These are phyloP conservation scores for Aviceda subcristata DNA, from an alignment of 2,113 vertebrate species.

Conservation along the genomic window DNA sequence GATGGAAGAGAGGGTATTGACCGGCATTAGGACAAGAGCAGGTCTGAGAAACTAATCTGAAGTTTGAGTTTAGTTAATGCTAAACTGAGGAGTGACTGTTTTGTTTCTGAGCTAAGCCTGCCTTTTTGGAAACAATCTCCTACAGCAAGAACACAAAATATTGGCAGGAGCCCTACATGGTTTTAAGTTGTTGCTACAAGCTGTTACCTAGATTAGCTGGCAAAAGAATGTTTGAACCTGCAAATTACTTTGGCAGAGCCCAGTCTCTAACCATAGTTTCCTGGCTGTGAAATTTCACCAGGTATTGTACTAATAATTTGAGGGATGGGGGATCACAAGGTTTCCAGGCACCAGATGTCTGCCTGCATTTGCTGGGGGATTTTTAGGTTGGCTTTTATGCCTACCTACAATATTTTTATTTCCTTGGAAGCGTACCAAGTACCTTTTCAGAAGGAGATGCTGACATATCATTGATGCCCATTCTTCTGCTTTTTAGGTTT, in stretches of 20 bases:
- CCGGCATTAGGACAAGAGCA: neutral
- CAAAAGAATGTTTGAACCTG: neutral
- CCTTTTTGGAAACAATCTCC: neutral
- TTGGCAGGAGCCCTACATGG: neutral
- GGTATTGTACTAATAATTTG: neutral
- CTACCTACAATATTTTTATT: neutral
- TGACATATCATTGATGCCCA: neutral
- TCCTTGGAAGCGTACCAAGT: neutral
- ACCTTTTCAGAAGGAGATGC: neutral
- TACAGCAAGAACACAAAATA: neutral
- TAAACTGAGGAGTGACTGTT: neutral
- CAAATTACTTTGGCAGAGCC: neutral
- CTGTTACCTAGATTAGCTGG: conserved; percentile 27
- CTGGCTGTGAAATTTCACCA: neutral
- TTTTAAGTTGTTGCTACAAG: conserved; percentile 25
- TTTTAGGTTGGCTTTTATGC: neutral
- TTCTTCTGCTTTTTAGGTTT: neutral
- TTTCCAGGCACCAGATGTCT: neutral
- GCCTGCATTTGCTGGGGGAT: neutral
- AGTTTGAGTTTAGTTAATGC: neutral
- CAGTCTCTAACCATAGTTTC: neutral
- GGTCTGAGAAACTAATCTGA: neutral
- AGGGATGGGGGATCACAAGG: neutral
- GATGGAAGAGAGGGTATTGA: neutral
- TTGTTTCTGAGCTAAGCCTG: neutral